These are phyloP conservation scores for Drosophila obscura DNA, from an alignment of 1,140 invertebrate species.

Conservation along the genomic window DNA sequence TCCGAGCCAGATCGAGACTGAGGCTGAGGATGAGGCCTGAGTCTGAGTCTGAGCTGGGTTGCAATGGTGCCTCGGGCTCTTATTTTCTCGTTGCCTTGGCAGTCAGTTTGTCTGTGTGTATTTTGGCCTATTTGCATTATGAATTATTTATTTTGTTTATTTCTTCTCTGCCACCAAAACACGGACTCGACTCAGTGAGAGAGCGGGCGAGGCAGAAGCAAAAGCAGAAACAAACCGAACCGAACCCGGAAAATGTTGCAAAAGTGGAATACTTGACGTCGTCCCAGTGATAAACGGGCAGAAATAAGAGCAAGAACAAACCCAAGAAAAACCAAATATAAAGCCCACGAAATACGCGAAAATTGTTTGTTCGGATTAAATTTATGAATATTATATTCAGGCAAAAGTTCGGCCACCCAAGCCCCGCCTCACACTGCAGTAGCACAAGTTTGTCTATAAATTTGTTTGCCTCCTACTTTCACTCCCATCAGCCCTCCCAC, in stretches of 20 bases:
- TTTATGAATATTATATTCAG: conserved; percentile 80
- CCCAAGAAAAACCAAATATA: conserved; percentile 46
- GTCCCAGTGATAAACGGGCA: conserved; percentile 65
- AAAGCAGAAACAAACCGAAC: conserved; percentile 34
- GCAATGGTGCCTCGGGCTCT: conserved; percentile 31
- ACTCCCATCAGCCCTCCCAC: conserved; percentile 10
- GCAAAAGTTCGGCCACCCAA: conserved; percentile 42
- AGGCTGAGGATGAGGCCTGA: not conserved
- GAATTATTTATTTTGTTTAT: conserved; percentile 80
- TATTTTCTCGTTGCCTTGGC: conserved; percentile 56
- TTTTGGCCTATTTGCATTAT: conserved; percentile 80
- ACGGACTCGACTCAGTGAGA: conserved; percentile 4
- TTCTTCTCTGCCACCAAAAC: conserved; percentile 41
- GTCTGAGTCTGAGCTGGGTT: conserved; percentile 13
- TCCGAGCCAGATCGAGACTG: conserved; percentile 12
- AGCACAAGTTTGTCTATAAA: conserved; percentile 67
- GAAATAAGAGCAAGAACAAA: conserved; percentile 13
- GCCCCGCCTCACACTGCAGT: conserved; percentile 23
- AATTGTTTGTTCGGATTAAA: conserved; percentile 78
- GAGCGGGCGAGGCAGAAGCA: not conserved
- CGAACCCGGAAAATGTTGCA: conserved; percentile 58
- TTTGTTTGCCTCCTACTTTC: conserved; percentile 37
- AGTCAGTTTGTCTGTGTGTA: conserved; percentile 40
- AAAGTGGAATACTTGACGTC: conserved; percentile 68
- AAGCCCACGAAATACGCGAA: conserved; percentile 68